A percentile compares a stretch with the other conserved stretches of the same genome.
These are phyloP conservation scores for Eudasyphora cyanicolor DNA, from an alignment of 2,888 invertebrate species.

Conservation along the genomic window DNA sequence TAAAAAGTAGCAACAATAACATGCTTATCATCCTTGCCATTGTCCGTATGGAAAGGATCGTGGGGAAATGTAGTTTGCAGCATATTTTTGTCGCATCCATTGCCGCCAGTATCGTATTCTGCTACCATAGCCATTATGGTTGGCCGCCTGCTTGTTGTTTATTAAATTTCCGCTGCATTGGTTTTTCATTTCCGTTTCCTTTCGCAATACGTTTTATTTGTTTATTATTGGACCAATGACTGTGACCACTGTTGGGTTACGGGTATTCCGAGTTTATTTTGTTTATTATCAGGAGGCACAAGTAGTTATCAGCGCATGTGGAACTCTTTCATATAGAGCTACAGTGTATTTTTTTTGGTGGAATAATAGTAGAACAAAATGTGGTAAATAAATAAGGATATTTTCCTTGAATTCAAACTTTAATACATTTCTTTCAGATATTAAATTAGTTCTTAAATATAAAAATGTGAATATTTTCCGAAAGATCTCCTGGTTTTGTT, in stretches of 20 bases:
- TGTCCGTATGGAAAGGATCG: not conserved
- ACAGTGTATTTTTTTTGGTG: too few species aligned
- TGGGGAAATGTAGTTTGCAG: not conserved
- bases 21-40: not conserved
- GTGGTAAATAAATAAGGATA: too few species aligned
- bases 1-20: not conserved
- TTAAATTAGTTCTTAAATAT: too few species aligned
- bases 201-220: conserved; percentile 48
- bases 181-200: conserved; percentile 56
- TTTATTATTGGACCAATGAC: conserved; percentile 48
- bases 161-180: conserved; percentile 60
- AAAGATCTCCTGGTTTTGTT: too few species aligned
- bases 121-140: not conserved
- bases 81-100: conserved; percentile 34
- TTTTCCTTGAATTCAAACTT: too few species aligned
- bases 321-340: too few species aligned
- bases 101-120: not conserved
- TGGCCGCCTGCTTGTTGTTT: conserved; percentile 37
- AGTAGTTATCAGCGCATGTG: not conserved
- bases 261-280: not conserved
- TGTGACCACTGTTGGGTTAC: conserved; percentile 18
- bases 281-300: not conserved
- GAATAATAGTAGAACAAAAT: too few species aligned
- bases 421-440: too few species aligned
- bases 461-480: too few species aligned